A percentile compares a stretch with the other conserved stretches of the same genome.
These are phyloP conservation scores for Drosophila conformis DNA, from an alignment of 2,888 invertebrate genomes.

Conservation along the genomic window DNA sequence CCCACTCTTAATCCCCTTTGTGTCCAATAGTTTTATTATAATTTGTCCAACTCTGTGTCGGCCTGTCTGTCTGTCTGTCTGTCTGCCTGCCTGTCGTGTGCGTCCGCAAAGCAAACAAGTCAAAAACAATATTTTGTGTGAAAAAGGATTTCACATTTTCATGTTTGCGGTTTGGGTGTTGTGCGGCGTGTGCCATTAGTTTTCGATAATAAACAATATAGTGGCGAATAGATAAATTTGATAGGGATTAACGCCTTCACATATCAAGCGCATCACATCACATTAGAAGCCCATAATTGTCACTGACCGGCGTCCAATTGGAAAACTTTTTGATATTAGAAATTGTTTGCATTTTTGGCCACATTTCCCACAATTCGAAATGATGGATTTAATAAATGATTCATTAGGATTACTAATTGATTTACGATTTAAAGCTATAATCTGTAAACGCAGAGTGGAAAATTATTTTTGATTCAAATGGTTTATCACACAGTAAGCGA, in stretches of 20 bases:
- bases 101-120: slow-evolving; percentile 60
- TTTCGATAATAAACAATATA: slow-evolving; percentile 44
- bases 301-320: slow-evolving; percentile 35
- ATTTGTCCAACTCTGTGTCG: slow-evolving; percentile 44
- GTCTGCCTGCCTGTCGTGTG: slow-evolving; percentile 40
- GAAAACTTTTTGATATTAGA: slow-evolving; percentile 27
- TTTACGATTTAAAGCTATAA: background rate
- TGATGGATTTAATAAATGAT: slow-evolving; percentile 10
- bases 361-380: slow-evolving; percentile 27
- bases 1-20: slow-evolving; percentile 24
- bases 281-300: slow-evolving; percentile 46
- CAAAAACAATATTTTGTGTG: slow-evolving; percentile 61
- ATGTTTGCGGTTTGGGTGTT: slow-evolving; percentile 14
- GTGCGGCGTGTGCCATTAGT: slow-evolving; percentile 56
- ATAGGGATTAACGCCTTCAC: slow-evolving; percentile 72
- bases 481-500: background rate
- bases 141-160: slow-evolving; percentile 74
- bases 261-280: slow-evolving; percentile 4
- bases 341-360: slow-evolving; percentile 16
- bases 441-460: background rate
- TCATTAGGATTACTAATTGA: background rate
- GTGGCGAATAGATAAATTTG: slow-evolving; percentile 69
- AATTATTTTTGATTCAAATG: background rate
- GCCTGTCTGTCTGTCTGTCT: background rate
- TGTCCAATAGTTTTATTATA: slow-evolving; percentile 74